Base-by-base conservation (phyloP, 2,888 invertebrate species). In the Tupiocoris notatus region DNA sequence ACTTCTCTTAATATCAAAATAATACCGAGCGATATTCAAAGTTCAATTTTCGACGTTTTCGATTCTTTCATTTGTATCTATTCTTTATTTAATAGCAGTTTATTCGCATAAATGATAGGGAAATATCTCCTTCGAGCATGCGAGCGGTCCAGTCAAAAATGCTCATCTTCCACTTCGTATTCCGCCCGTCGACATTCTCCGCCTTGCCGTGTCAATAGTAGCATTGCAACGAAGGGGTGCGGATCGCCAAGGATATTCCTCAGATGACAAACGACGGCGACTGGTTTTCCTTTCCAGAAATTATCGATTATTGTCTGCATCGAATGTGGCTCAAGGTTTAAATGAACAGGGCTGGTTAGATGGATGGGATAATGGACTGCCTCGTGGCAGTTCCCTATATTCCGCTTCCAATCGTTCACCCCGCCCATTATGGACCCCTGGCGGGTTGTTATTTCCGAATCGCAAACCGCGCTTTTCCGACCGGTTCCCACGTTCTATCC, bases 301-400 rank as follows among this genome's bases (percentile, higher is more conserved):
- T 9, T 73, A 73, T 73, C 62, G 73, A 73, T 73, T 73, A 62
- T 54, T 54, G 62, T 54, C 62, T 62, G 56, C 61, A 62, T 73
- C 20, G 68, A 21, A 73, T 62, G 73, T 73, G 63, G 73, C 73
- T 62, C 73, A 73, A 73, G 73, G 73, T 73, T 18, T 18, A 22
- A 39, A 39, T 20, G 59, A n/a, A 59, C 59, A 20, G 3, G n/a
- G n/a, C n/a, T n/a, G 16, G 59, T 59, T 59, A n/a, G 59, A 59
- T n/a, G n/a, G 59, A 39, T 39, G 39, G 39, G 39, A 7, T 39
- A 39, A 7, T 3, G 39, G 6, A 39, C 39, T 12, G 39, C 6
- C 6, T 3, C 6, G 39, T 39, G 39, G 39, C 39, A 3, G 6
- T 39, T 12, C 6, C 39, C 39, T 12, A 3, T 39, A 7, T 39